Evolutionary conservation across 2,888 invertebrate genomes (phyloP).

Genomic region (Lamellibrachia columna): DNA sequence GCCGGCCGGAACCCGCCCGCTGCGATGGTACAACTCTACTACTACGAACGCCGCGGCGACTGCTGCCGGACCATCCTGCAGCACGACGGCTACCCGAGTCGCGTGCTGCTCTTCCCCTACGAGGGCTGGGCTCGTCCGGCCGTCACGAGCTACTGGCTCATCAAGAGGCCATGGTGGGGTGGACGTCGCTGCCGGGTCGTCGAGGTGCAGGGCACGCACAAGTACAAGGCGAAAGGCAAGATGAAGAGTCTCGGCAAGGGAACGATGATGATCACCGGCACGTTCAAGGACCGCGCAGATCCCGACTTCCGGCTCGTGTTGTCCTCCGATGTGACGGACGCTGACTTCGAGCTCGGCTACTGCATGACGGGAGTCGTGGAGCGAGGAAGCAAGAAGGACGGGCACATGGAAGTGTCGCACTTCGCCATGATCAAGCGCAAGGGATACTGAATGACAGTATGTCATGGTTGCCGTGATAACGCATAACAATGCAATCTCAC

Average conservation of each 20-base stretch:
- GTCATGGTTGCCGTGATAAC: neutral
- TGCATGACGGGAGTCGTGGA: constrained; percentile 88
- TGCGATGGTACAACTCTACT: constrained; percentile 74
- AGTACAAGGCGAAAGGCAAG: constrained; percentile 1
- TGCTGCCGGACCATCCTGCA: constrained; percentile 83
- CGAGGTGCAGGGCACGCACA: constrained; percentile 74
- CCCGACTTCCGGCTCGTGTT: constrained; percentile 72
- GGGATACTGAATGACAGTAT: constrained; percentile 69
- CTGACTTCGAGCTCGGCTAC: constrained; percentile 90
- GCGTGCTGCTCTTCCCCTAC: constrained; percentile 86
- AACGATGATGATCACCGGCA: constrained; percentile 76
- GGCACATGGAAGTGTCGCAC: constrained; percentile 85
- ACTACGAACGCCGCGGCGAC: constrained; percentile 82
- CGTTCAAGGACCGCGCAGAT: constrained; percentile 60
- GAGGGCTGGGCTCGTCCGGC: constrained; percentile 90
- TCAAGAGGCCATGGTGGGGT: constrained; percentile 89
- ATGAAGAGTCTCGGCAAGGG: neutral
- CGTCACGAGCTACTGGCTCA: constrained; percentile 85
- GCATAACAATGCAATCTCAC: neutral
- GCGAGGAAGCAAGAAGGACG: constrained; percentile 77
- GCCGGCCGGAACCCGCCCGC: neutral
- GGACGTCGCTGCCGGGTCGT: constrained; percentile 84
- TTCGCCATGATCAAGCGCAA: constrained; percentile 86
- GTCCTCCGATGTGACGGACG: constrained; percentile 84
- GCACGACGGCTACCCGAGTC: constrained; percentile 84